These are phyloP conservation scores for Microplitis manilae DNA, from an alignment of 2,888 invertebrate genomes.

Conservation along the genomic window DNA sequence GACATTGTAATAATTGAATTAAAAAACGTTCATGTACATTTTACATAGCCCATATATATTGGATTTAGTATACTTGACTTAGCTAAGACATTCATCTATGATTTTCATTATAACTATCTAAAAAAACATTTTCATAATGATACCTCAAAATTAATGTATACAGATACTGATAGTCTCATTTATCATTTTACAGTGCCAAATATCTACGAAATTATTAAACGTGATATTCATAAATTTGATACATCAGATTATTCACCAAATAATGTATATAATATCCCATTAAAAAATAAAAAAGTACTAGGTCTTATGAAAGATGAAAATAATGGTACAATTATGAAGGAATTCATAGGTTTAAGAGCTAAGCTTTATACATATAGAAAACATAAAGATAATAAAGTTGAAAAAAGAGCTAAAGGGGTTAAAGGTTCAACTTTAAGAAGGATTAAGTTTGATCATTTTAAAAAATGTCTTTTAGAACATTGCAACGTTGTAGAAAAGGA, in stretches of 20 bases:
- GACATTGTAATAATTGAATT: conserved; percentile 62
- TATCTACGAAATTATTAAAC: too few species aligned
- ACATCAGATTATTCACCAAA: too few species aligned
- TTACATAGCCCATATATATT: conserved; percentile 22
- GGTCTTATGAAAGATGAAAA: conserved; percentile 38
- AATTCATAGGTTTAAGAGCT: conserved; percentile 24
- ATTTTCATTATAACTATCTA: not conserved
- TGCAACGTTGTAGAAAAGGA: conserved; percentile 15
- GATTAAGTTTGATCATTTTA: conserved; percentile 31
- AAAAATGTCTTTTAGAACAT: not conserved
- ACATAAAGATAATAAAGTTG: not conserved
- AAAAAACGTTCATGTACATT: conserved; percentile 27
- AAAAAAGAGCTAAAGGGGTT: not conserved
- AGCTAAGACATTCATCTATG: not conserved
- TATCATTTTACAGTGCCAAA: conserved; percentile 25
- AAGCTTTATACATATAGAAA: conserved; percentile 26
- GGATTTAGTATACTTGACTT: not conserved
- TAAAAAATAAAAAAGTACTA: conserved; percentile 39
- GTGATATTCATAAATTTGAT: too few species aligned
- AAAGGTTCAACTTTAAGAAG: conserved; percentile 3
- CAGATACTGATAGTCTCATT: conserved; percentile 18
- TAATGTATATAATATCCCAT: too few species aligned
- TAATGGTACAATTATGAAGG: conserved; percentile 35
- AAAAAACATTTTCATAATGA: not conserved
- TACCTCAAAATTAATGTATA: not conserved